Percentiles rank a stretch among this genome's conserved stretches.
These are phyloP conservation scores for Malurus elegans DNA, from an alignment of 2,113 vertebrate genomes.

Conservation along the genomic window DNA sequence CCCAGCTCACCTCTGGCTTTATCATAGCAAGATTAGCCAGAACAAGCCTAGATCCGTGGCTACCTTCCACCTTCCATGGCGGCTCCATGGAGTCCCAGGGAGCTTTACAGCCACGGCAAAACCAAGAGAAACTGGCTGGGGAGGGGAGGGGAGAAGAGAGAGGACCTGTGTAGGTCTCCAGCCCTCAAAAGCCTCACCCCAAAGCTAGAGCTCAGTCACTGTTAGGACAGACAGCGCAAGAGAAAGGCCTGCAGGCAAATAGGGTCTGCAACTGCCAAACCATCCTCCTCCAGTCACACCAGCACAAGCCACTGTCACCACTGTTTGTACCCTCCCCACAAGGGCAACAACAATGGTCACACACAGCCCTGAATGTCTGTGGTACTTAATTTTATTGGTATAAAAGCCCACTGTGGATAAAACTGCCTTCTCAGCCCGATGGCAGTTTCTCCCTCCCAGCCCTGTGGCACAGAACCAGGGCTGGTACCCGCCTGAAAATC, in stretches of 20 bases:
- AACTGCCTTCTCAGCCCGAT: not conserved
- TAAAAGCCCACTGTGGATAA: conserved; percentile 49
- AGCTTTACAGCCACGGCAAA: rapidly evolving
- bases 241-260: not conserved
- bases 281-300: rapidly evolving
- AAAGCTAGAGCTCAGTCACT: not conserved
- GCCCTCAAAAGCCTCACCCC: not conserved
- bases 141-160: rapidly evolving
- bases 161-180: not conserved
- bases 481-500: conserved; percentile 9
- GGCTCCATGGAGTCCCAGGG: not conserved
- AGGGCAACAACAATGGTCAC: rapidly evolving
- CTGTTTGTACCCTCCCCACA: not conserved
- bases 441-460: not conserved
- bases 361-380: not conserved
- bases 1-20: not conserved
- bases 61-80: not conserved
- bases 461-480: not conserved
- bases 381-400: conserved; percentile 54
- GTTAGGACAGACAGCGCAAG: not conserved
- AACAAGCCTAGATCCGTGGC: rapidly evolving
- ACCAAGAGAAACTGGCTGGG: not conserved
- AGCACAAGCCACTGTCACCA: not conserved
- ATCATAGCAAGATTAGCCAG: rapidly evolving
- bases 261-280: not conserved